Base-by-base conservation (phyloP, 2,113 vertebrate genomes). In the Vanacampus margaritifer region DNA sequence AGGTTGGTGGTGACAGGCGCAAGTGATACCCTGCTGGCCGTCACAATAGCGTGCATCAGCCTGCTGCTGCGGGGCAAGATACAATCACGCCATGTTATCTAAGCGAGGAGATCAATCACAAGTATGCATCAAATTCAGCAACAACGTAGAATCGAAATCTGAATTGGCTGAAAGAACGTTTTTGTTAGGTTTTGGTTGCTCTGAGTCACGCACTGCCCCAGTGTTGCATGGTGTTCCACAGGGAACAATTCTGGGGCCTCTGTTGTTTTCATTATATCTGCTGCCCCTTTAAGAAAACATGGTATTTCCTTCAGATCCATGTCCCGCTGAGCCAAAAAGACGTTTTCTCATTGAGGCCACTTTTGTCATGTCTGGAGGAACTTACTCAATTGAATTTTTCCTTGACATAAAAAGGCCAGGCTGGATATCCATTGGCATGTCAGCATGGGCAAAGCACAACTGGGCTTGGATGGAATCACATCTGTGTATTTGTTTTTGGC, bases 381-480 rank as follows among this genome's bases (percentile, higher is more conserved):
- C 2, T 32, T 32, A 32, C 28, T 32, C 4, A 32, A 32, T 32
- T 32, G 39, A n/a, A 41, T 24, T 50, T 36, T 28, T 87, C 75
- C 79, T 82, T 12, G 60, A 82, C 77, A 84, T 78, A 67, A 24
- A 59, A 37, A 61, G 72, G 64, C 76, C 66, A 67, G 69, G n/a
- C 64, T 64, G 78, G 73, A 77, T 67, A 86, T 89, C 86, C 75
- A 88, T 91, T 90, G 90, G 89, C 88, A 90, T 87, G 75, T 90
- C 76, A 50, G 67, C 60, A 67, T 64, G 71, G 76, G 84, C 65
- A 62, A 72, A 41, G 60, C 77, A 71, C 51, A 73, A 82, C 75
- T 69, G 64, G 73, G 68, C 68, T 79, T 54, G 67, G 72, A 77
- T 79, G 63, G 76, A 81, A 71, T 83, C 83, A 83, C 90, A 91